Conservation (phyloP, 2,888 invertebrate genomes). For the Caenorhabditis angaria region DNA sequence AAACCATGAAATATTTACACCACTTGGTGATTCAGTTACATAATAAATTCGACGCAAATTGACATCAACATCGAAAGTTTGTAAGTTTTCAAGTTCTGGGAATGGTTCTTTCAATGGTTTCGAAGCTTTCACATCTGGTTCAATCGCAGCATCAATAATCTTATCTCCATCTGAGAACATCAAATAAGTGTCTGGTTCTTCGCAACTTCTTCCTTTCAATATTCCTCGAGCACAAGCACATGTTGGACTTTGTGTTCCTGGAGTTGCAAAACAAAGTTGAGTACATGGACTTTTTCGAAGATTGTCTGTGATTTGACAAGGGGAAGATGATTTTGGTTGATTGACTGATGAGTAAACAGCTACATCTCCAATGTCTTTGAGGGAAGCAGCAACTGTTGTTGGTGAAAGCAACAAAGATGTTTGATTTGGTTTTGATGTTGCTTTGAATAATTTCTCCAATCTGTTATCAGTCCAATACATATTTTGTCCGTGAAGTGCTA, state of each 20-base stretch:
- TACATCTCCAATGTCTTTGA: conserved; percentile 87
- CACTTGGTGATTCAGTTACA: conserved; percentile 68
- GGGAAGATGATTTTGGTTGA: conserved; percentile 79
- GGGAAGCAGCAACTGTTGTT: conserved; percentile 75
- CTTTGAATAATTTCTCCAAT: conserved; percentile 70
- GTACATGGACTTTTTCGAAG: conserved; percentile 78
- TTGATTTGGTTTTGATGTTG: conserved; percentile 63
- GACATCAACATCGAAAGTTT: conserved; percentile 71
- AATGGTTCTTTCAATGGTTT: conserved; percentile 54
- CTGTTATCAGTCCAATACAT: conserved; percentile 71
- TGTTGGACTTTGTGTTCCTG: conserved; percentile 77
- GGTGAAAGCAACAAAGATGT: conserved; percentile 65
- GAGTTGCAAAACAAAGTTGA: conserved; percentile 93
- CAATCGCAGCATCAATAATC: conserved; percentile 86
- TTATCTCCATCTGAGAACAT: conserved; percentile 93
- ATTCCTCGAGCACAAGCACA: conserved; percentile 94
- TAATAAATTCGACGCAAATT: conserved; percentile 63
- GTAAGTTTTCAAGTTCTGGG: conserved; percentile 64
- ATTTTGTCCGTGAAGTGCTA: conserved; percentile 62
- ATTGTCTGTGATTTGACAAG: conserved; percentile 72
- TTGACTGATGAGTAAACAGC: conserved; percentile 88
- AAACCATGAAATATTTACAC: conserved; percentile 71
- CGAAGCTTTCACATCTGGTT: conserved; percentile 51
- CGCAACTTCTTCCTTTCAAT: conserved; percentile 75
- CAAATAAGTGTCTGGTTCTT: conserved; percentile 85